Percentiles rank a stretch among this genome's conserved stretches.
Conservation (phyloP, 1,140 invertebrate species). For the Drosophila seguyi region DNA sequence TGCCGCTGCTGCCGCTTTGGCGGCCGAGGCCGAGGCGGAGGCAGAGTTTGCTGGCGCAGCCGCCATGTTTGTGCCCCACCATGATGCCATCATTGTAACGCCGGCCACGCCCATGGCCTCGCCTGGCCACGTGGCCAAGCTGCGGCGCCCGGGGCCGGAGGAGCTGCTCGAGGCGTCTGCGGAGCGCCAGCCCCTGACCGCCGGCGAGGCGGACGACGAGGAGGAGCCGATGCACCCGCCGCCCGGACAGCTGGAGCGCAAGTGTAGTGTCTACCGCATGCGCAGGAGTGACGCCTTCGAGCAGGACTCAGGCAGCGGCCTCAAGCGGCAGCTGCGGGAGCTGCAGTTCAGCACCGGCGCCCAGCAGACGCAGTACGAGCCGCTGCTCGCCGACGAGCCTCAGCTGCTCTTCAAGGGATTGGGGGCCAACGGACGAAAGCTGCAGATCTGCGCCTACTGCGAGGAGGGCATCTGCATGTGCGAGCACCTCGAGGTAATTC, state of each 20-base stretch:
- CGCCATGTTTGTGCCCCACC: constrained; percentile 65
- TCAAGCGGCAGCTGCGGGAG: constrained; percentile 77
- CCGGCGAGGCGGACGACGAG: constrained; percentile 62
- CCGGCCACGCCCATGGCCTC: constrained; percentile 85
- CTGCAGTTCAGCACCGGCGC: constrained; percentile 64
- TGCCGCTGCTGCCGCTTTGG: constrained; percentile 51
- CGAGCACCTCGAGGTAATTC: constrained; percentile 84
- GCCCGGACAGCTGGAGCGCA: constrained; percentile 75
- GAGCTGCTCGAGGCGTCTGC: constrained; percentile 55
- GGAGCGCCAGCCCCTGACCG: constrained; percentile 67
- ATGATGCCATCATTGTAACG: constrained; percentile 85
- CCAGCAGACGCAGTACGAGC: constrained; percentile 79
- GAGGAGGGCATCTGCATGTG: constrained; percentile 84
- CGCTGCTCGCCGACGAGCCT: constrained; percentile 76
- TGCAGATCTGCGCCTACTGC: constrained; percentile 81
- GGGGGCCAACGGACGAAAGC: constrained; percentile 65
- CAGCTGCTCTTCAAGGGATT: constrained; percentile 79
- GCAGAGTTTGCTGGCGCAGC: constrained; percentile 57
- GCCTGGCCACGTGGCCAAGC: constrained; percentile 74
- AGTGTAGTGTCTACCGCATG: constrained; percentile 85
- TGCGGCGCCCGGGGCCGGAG: constrained; percentile 56
- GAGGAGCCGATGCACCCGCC: constrained; percentile 71
- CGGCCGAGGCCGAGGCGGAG: constrained; percentile 50
- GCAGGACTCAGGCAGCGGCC: constrained; percentile 32
- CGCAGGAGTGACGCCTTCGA: constrained; percentile 76